Conservation (phyloP, 1,140 invertebrate genomes). For the Drosophila pruinosa region DNA sequence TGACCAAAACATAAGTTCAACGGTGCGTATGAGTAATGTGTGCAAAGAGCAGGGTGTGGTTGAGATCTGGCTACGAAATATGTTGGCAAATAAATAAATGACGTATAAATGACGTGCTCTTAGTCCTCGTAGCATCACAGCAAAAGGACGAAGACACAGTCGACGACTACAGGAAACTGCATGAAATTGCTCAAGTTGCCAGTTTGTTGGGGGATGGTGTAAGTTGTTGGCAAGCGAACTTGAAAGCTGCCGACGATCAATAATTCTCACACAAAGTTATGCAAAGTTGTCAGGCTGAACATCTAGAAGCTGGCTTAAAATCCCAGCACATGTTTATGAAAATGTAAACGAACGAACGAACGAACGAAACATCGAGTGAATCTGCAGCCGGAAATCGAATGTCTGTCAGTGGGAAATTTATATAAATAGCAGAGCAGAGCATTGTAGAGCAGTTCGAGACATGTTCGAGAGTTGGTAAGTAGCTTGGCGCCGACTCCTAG, state of each 20-base stretch:
- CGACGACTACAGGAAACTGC: conserved; percentile 64
- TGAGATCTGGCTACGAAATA: conserved; percentile 54
- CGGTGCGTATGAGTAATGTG: conserved; percentile 56
- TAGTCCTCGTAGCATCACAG: conserved; percentile 30
- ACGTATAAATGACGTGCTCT: conserved; percentile 60
- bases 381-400: conserved; percentile 68
- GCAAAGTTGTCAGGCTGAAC: conserved; percentile 47
- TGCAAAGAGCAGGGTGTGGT: background rate
- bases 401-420: conserved; percentile 68
- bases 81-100: conserved; percentile 69
- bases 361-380: conserved; percentile 34
- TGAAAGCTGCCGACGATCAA: conserved; percentile 74
- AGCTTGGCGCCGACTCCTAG: conserved; percentile 19
- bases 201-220: too few relatives aligned
- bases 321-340: conserved; percentile 72
- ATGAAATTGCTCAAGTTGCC: conserved; percentile 52
- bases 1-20: conserved; percentile 72
- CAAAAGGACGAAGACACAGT: conserved; percentile 4
- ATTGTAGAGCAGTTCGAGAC: too few relatives aligned
- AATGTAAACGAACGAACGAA: conserved; percentile 56
- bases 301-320: conserved; percentile 19
- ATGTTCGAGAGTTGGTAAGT: conserved; percentile 27
- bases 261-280: conserved; percentile 58
- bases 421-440: conserved; percentile 35
- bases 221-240: conserved; percentile 44